Base-by-base conservation (phyloP, 2,797 vertebrate species). In the Melanotaenia trifasciata region DNA sequence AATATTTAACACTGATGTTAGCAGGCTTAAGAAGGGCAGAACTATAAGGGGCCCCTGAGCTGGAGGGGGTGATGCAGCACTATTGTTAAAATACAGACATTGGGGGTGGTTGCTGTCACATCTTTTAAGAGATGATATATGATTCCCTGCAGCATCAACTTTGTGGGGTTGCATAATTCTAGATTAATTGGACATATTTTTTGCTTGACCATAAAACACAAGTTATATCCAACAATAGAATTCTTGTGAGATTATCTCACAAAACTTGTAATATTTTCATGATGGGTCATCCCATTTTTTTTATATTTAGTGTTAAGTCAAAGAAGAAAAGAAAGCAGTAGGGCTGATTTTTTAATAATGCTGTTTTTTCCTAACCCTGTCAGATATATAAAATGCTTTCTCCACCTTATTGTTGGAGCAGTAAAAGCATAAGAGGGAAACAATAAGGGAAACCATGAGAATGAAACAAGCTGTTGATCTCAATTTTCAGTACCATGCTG, bases 1-100 rank as follows among this genome's bases (percentile, higher is more conserved):
- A 86, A 82, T 87, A 87, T 78, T 66, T 77, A 69, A 57, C 28
- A 12, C 67, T 84, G 76, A 83, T 58, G 85, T 66, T 59, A 56
- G 73, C 64, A 36, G 80, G 72, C 86, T 84, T 88, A 78, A 84
- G 85, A 83, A 84, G 87, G 77, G 74, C 81, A 85, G 58, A 65
- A 28, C 72, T 67, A 38, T 51, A 47, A 51, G 70, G 77, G 79
- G 77, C 74, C 30, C 72, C 70, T 24, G 47, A 83, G 84, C 83
- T 65, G 70, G 66, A 84, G 72, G 86, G 79, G 70, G 63, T 13
- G 69, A 78, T 33, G 80, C 54, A 26, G 76, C 64, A 64, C 66
- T 78, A 79, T 82, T 84, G 89, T 87, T 88, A 53, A 64, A 81
- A n/a, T 6, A 20, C 43, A 47, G 43, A 47, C 43, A 47, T 20